phyloP scores from a whole-genome alignment of 2,797 vertebrate species.

The Chelonia mydas region DNA sequence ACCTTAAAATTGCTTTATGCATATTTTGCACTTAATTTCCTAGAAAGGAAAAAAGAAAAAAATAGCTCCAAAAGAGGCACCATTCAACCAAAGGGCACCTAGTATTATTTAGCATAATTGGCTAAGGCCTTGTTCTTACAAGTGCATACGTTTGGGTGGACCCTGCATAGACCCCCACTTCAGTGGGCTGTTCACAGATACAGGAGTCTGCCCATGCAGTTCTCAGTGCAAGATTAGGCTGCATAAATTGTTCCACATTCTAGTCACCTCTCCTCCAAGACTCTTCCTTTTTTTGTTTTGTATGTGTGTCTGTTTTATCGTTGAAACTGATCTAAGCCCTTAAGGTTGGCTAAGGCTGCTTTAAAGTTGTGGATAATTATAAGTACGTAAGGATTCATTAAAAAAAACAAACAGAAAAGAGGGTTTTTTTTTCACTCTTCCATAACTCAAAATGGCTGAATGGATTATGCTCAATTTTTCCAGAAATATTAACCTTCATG shows the following conservation, averaged over 20 bases:
- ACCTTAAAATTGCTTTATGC: background rate
- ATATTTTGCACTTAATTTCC: background rate
- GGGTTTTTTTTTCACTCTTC: too few species aligned
- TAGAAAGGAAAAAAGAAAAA: background rate
- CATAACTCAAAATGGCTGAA: background rate
- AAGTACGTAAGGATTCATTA: background rate
- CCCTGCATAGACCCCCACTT: background rate
- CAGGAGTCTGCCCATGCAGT: background rate
- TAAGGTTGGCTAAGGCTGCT: background rate
- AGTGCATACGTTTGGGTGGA: background rate
- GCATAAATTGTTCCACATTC: background rate
- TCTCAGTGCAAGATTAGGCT: background rate
- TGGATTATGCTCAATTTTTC: background rate
- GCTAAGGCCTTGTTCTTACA: background rate
- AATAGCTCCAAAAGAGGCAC: background rate
- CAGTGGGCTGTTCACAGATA: background rate
- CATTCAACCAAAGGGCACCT: background rate
- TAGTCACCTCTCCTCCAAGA: too few species aligned
- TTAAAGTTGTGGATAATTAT: background rate
- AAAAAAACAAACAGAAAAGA: background rate
- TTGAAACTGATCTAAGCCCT: background rate
- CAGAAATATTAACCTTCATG: background rate
- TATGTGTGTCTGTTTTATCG: background rate
- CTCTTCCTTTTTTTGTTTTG: background rate
- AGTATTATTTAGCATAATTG: background rate